phyloP scores from a whole-genome alignment of 2,113 vertebrate species.

The Eleginops maclovinus region DNA sequence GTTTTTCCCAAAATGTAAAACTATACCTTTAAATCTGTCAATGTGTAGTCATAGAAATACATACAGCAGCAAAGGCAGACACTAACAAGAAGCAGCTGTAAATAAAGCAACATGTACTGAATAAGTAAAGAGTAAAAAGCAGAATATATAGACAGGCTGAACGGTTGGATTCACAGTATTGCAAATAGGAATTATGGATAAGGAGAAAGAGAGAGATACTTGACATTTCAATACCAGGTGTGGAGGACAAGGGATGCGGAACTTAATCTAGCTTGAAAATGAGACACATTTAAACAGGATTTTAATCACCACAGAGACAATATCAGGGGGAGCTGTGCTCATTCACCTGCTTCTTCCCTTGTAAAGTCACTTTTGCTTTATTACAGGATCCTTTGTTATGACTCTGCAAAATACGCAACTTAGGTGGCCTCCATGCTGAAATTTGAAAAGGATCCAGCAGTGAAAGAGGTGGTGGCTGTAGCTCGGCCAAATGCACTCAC shows the following conservation, averaged over 20 bases:
- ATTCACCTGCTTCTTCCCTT: background rate
- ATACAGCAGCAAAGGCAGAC: too few relatives aligned
- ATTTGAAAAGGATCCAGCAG: slow-evolving; percentile 40
- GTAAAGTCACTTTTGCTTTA: slow-evolving; percentile 35
- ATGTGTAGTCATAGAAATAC: background rate
- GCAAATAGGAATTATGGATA: too few relatives aligned
- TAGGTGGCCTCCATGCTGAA: slow-evolving; percentile 41
- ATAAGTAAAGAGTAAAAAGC: too few relatives aligned
- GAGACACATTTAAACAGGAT: slow-evolving; percentile 13
- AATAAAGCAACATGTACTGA: too few relatives aligned
- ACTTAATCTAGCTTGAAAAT: slow-evolving; percentile 36
- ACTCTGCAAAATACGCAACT: slow-evolving; percentile 50
- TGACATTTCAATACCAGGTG: background rate
- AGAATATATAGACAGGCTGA: too few relatives aligned
- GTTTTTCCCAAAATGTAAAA: background rate
- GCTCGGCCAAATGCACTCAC: slow-evolving; percentile 63
- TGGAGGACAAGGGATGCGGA: slow-evolving; percentile 2
- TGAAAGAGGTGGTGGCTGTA: slow-evolving; percentile 33
- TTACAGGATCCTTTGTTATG: slow-evolving; percentile 33
- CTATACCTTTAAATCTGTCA: background rate
- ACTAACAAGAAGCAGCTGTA: too few relatives aligned
- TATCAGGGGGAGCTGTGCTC: background rate
- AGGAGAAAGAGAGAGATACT: too few relatives aligned
- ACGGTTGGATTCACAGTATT: too few relatives aligned
- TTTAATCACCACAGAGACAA: slow-evolving; percentile 10